phyloP scores from a whole-genome alignment of 1,140 invertebrate genomes.

The Conopomorpha cramerella region DNA sequence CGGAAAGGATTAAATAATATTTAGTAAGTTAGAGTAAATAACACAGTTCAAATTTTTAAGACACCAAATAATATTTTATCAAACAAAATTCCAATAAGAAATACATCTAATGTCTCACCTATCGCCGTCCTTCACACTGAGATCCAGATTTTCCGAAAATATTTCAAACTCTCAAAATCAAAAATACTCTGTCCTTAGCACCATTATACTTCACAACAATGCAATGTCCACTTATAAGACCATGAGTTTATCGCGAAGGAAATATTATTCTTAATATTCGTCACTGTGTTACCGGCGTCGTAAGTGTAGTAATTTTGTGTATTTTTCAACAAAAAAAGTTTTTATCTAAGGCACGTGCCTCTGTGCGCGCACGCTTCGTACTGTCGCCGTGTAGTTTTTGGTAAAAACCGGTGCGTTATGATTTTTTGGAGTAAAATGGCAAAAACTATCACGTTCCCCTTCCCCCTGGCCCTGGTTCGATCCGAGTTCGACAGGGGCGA shows the following conservation, averaged over 20 bases:
- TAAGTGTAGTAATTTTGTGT: no score
- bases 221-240: not conserved
- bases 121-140: slow-evolving; percentile 4
- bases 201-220: slow-evolving; percentile 11
- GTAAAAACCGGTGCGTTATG: slow-evolving; percentile 44
- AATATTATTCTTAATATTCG: not conserved
- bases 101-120: no score
- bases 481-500: slow-evolving; percentile 30
- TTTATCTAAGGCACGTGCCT: slow-evolving; percentile 16
- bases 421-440: slow-evolving; percentile 47
- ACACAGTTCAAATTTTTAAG: no score
- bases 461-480: slow-evolving; percentile 8
- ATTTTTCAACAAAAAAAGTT: not conserved
- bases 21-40: no score
- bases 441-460: slow-evolving; percentile 37
- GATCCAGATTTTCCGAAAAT: not conserved
- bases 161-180: slow-evolving; percentile 3
- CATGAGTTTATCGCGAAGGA: not conserved
- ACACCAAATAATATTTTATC: no score
- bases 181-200: slow-evolving; percentile 18
- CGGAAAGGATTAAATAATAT: no score
- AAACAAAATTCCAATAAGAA: slow-evolving; percentile 13
- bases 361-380: slow-evolving; percentile 35
- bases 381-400: slow-evolving; percentile 44
- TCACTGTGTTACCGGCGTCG: no score